Evolutionary conservation across 2,888 invertebrate genomes (phyloP), one percentile per base, ranked within the genome.

Genomic region (Thumatha senex): DNA sequence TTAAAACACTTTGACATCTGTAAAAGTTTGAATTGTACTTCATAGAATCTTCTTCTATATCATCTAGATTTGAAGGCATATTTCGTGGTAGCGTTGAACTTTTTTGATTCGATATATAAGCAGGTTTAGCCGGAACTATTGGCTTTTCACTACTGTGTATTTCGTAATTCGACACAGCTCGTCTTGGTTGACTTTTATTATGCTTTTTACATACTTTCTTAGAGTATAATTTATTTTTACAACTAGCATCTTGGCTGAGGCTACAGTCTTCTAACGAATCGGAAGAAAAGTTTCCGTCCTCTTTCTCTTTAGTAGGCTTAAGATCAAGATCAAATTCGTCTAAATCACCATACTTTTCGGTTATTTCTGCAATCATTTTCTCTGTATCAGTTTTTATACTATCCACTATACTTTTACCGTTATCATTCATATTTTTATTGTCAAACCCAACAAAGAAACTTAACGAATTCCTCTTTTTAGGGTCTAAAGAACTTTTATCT

Each of bases 101-200:
- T 64, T 92, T 92, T 47, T 89, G 87, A 34, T 80, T 76, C 4
- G 61, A 55, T 18, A 89, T 84, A 50, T 78, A 82, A 0, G 78
- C 63, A 0, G 89, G 90, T 67, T 90, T 90, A 0, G 72, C 75
- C 0, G 90, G 91, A 0, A 89, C 78, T 0, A 71, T 78, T 0
- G 89, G 90, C 40, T 89, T 91, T 13, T 89, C 89, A 31, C 90
- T 67, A 4, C 85, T 78, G 51, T 93, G 94, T 42, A 96, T 95
- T 77, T 96, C 96, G 72, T 96, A 96, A 71, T 96, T 96, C 1
- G 96, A 96, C 12, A 95, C 92, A 34, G 96, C 94, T 29, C 96
- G 83, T 50, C 95, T 92, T 0, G 96, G 94, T 33, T 67, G 61
- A 44, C 76, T 83, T 63, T 92, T 93, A 18, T 86, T 92, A 56